Conservation (phyloP, 35 echinoderm and acorn worm genomes). For the Holothuria glaberrima region DNA sequence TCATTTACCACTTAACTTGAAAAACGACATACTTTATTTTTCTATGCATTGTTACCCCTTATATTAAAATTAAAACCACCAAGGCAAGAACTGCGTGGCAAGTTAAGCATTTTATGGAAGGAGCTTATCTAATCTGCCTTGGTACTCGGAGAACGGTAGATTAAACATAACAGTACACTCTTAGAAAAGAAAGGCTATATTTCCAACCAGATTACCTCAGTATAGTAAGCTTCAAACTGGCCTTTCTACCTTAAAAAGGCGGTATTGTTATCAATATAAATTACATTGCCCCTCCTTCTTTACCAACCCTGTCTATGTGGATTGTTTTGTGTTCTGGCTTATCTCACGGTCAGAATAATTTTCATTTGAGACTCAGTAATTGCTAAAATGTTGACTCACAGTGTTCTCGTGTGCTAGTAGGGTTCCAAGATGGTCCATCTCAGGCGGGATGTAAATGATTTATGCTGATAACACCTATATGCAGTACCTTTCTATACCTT, state of each 20-base stretch:
- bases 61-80: slow-evolving; percentile 16
- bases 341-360: slow-evolving; percentile 21
- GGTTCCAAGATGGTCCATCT: slow-evolving; percentile 12
- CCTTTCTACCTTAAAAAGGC: slow-evolving; percentile 11
- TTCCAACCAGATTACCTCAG: slow-evolving; percentile 7
- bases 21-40: slow-evolving; percentile 5
- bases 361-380: slow-evolving; percentile 1
- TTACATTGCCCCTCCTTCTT: neutral
- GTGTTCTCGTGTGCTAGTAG: neutral
- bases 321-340: slow-evolving; percentile 1
- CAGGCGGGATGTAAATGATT: slow-evolving; percentile 31
- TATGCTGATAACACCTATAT: slow-evolving; percentile 19
- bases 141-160: neutral
- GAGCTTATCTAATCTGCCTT: slow-evolving; percentile 18
- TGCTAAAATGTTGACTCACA: slow-evolving; percentile 27
- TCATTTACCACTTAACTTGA: slow-evolving; percentile 10
- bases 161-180: slow-evolving; percentile 19
- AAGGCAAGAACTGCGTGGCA: neutral
- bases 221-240: slow-evolving; percentile 5
- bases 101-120: slow-evolving; percentile 2
- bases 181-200: neutral
- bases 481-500: neutral
- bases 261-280: slow-evolving; percentile 8
- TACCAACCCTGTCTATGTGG: neutral
- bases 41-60: neutral